Conservation (phyloP, 2,888 invertebrate species). For the Tipula helvola region DNA sequence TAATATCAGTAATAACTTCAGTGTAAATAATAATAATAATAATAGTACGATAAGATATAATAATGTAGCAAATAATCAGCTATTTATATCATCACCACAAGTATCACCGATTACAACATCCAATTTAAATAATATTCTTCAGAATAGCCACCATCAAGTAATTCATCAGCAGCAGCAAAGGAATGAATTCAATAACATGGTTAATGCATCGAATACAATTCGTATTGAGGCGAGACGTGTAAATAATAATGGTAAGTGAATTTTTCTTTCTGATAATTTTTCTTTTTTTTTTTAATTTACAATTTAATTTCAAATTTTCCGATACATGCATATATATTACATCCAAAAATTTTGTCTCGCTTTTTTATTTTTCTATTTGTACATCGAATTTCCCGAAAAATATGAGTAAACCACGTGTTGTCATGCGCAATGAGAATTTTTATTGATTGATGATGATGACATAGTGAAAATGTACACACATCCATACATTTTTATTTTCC, state of each 20-base stretch:
- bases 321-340: not conserved
- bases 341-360: not conserved
- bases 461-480: not conserved
- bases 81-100: conserved; percentile 14
- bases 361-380: not conserved
- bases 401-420: conserved; percentile 18
- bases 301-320: not conserved
- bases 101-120: conserved; percentile 12
- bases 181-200: not conserved
- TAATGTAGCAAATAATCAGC: conserved; percentile 12
- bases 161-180: conserved; percentile 10
- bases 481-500: not conserved
- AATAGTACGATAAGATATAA: conserved; percentile 13
- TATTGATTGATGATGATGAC: conserved; percentile 13
- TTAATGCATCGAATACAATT: not conserved
- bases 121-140: not conserved
- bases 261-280: not conserved
- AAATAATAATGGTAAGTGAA: conserved; percentile 9
- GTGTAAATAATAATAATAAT: conserved; percentile 13
- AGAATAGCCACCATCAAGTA: not conserved
- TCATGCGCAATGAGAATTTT: conserved; percentile 19
- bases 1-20: conserved; percentile 13
- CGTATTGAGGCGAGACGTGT: not conserved
- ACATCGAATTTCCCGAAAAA: not conserved
- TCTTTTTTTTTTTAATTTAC: not conserved